Percentiles rank a stretch among this genome's conserved stretches.
Conservation (phyloP, 1,140 invertebrate species). For the Drosophila sucinea region DNA sequence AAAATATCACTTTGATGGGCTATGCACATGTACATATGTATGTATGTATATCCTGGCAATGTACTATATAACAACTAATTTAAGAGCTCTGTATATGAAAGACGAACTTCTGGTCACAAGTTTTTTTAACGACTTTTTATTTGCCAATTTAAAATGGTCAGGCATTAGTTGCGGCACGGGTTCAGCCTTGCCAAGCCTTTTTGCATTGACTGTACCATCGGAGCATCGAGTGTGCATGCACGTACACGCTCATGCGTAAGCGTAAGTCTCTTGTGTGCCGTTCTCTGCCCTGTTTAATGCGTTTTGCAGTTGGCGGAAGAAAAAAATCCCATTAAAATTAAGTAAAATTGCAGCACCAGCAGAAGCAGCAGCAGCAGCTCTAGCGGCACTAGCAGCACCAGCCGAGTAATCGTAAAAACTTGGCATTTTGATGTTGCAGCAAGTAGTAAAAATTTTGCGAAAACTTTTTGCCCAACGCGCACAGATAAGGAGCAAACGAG, state of each 20-base stretch:
- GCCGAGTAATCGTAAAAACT: constrained; percentile 78
- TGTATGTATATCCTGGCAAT: constrained; percentile 6
- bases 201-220: constrained; percentile 34
- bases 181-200: constrained; percentile 22
- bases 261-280: constrained; percentile 67
- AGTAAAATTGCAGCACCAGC: constrained; percentile 80
- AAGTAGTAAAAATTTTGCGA: constrained; percentile 76
- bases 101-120: constrained; percentile 37
- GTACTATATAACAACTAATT: constrained; percentile 40
- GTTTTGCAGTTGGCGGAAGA: constrained; percentile 79
- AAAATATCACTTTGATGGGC: background rate
- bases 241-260: constrained; percentile 48
- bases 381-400: constrained; percentile 26
- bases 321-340: constrained; percentile 82
- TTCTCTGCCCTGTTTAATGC: constrained; percentile 73
- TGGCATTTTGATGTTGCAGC: constrained; percentile 80
- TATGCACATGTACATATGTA: background rate
- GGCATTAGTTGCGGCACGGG: constrained; percentile 55
- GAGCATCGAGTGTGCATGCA: constrained; percentile 16
- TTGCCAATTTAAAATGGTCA: constrained; percentile 68
- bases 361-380: constrained; percentile 28
- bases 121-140: constrained; percentile 80
- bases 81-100: constrained; percentile 28
- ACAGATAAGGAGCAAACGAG: constrained; percentile 59
- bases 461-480: constrained; percentile 71